Evolutionary conservation across 1,140 invertebrate species (phyloP), one percentile per base, ranked within the genome.

Genomic region (Pseudomyrmex sp.): DNA sequence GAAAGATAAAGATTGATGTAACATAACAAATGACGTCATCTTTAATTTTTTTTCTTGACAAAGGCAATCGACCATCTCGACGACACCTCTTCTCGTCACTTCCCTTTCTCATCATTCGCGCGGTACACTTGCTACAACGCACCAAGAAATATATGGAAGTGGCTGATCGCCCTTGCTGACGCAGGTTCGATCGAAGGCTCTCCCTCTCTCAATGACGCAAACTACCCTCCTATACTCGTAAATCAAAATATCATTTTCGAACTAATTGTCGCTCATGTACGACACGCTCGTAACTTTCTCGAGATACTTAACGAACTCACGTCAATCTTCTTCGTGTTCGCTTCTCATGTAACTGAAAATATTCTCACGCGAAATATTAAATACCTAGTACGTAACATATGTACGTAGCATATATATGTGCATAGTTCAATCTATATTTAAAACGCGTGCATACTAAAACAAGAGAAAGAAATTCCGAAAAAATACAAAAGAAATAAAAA

Each of bases 191-290:
- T 72, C 76, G 35, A 35, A 59, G 20, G 20, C 10, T 59, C 59
- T 61, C 54, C 20, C 76, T 72, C 15, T 80, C 20, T 80, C 66
- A 48, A 59, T 72, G 76, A 80, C 54, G 76, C 20, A 50, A 3
- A 10, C 50, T 0, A 18, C 13, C 10, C 54, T 54, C 66, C 23
- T 15, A 4, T 15, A 48, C 54, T 70, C 68, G 66, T 80, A 48
- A 72, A 80, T 80, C 76, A 72, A 80, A 70, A 80, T 79, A 79
- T 80, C 54, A 80, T 80, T 80, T 59, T 59, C 76, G 44, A 59
- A 44, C 35, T 80, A 80, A 80, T 80, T 72, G 12, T 59, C 54
- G 15, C 15, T 2, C 44, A 18, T 12, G 20, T 48, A 20, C 23
- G 26, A 68, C 35, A 59, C 12, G 54, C n/a, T 59, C 20, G 23